phyloP scores from a whole-genome alignment of 2,113 vertebrate genomes.

The Hippocampus abdominalis region DNA sequence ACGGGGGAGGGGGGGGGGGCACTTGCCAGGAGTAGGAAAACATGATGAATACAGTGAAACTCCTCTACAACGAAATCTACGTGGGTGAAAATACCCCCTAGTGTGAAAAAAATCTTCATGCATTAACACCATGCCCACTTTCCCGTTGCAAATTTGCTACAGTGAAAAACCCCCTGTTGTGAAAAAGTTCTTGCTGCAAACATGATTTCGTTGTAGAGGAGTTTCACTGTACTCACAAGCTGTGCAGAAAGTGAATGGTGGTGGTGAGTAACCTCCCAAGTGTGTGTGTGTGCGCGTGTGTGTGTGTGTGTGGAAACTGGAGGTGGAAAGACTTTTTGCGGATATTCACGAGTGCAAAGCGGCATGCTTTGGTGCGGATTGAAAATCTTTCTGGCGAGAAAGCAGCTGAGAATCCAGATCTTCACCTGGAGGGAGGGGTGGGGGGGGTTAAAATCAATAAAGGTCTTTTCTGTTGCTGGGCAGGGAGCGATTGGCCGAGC shows the following conservation, averaged over 20 bases:
- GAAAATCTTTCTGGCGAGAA: conserved; percentile 12
- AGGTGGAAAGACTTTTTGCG: neutral
- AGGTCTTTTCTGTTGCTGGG: conserved; percentile 71
- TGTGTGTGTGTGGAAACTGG: neutral
- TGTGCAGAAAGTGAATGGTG: neutral
- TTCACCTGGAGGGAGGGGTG: neutral
- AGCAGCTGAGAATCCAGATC: conserved; percentile 10
- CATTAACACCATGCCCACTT: too few species aligned
- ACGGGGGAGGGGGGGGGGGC: neutral
- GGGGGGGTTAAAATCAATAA: conserved; percentile 70
- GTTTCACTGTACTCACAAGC: neutral
- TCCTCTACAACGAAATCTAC: too few species aligned
- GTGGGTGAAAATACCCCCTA: too few species aligned
- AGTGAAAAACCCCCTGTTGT: too few species aligned
- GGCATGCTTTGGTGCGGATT: neutral
- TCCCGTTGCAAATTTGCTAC: too few species aligned
- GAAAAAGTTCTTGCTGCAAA: too few species aligned
- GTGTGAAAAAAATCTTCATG: too few species aligned
- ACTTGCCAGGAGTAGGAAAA: neutral
- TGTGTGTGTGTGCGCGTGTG: neutral
- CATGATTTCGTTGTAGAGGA: too few species aligned
- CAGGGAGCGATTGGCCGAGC: conserved; percentile 79
- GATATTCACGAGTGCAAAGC: conserved; percentile 3
- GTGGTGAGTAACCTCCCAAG: conserved; percentile 9
- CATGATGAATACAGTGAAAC: neutral